A percentile compares a stretch with the other conserved stretches of the same genome.
These are phyloP conservation scores for Escarpia spicata DNA, from an alignment of 2,888 invertebrate genomes.

Conservation along the genomic window DNA sequence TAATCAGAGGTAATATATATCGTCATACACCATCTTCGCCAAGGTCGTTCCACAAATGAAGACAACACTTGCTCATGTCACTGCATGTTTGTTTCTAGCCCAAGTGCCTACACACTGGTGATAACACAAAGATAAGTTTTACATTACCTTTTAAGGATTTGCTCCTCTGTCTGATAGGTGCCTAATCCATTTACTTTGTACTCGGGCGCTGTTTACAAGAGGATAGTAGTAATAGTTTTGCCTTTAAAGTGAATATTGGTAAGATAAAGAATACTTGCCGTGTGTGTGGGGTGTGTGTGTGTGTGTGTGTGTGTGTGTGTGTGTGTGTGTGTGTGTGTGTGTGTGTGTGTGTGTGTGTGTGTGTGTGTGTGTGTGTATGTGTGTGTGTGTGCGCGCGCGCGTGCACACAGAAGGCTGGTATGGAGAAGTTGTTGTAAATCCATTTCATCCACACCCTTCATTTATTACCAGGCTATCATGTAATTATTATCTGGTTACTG, in stretches of 20 bases:
- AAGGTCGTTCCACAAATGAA: background rate
- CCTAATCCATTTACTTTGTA: background rate
- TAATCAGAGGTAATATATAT: background rate
- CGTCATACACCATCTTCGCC: background rate
- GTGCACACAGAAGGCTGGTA: background rate
- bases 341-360: too few relatives aligned
- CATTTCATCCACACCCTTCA: background rate
- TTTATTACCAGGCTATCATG: background rate
- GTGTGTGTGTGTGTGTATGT: too few relatives aligned
- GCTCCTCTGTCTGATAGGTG: background rate
- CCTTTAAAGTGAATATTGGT: background rate
- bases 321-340: too few relatives aligned
- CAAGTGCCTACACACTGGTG: background rate
- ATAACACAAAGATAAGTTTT: background rate
- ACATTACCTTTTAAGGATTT: background rate
- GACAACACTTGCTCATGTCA: background rate
- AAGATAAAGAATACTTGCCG: background rate
- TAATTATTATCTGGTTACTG: background rate
- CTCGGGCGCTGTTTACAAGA: background rate
- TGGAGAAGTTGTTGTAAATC: background rate
- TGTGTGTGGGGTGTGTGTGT: too few relatives aligned
- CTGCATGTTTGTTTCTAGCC: background rate
- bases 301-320: too few relatives aligned
- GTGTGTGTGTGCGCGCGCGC: too few relatives aligned
- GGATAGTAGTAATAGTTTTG: background rate